phyloP scores from a whole-genome alignment of 2,888 invertebrate genomes.

The Geotrupes spiniger region DNA sequence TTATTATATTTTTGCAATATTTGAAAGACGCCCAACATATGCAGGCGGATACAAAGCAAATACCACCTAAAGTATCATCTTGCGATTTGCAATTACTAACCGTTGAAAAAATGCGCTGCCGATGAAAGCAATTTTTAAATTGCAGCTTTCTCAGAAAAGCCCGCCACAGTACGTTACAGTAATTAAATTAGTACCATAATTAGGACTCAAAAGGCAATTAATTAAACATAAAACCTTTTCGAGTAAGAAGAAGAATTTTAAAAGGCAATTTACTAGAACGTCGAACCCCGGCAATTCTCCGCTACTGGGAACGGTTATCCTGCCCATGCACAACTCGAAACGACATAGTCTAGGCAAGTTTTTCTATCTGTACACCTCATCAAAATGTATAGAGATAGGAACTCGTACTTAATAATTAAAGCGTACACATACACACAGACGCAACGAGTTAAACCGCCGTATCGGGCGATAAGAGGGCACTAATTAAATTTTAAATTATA shows the following conservation, averaged over 20 bases:
- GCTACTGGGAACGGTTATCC: conserved; percentile 5
- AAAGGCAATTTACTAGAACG: conserved; percentile 7
- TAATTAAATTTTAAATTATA: neutral
- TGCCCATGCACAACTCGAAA: neutral
- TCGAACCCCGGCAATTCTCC: conserved; percentile 3
- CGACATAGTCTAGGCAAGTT: conserved; percentile 6
- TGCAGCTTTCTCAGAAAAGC: no score
- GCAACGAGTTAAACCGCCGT: neutral
- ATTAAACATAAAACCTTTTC: conserved; percentile 13
- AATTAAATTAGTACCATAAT: conserved; percentile 1
- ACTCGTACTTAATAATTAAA: conserved; percentile 3
- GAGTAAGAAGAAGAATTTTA: conserved; percentile 4
- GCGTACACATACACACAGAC: neutral
- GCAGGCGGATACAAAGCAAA: no score
- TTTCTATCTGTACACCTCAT: conserved; percentile 1
- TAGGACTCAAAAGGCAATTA: conserved; percentile 5
- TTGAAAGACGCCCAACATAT: no score
- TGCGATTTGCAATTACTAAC: no score
- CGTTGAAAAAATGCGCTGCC: no score
- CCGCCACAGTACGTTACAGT: neutral
- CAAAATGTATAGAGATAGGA: conserved; percentile 4
- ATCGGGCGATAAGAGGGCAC: neutral
- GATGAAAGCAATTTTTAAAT: no score
- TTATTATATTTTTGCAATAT: no score
- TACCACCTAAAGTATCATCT: no score